Percentiles rank a stretch among this genome's conserved stretches.
These are phyloP conservation scores for Clivina fossor DNA, from an alignment of 2,888 invertebrate genomes.

Conservation along the genomic window DNA sequence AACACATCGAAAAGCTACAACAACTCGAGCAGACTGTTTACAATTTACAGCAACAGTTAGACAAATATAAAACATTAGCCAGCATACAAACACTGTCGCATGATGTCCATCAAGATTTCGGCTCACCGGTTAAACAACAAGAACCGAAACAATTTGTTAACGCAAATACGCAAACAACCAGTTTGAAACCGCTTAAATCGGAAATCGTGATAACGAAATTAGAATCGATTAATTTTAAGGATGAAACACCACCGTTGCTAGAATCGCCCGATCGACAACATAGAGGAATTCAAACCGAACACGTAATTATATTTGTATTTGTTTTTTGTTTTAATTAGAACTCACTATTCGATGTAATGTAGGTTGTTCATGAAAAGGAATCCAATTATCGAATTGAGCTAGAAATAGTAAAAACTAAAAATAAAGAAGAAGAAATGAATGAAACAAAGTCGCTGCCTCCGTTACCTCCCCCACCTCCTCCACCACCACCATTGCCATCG, in stretches of 20 bases:
- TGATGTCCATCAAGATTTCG: conserved; percentile 58
- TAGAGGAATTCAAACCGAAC: no score
- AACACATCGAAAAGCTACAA: conserved; percentile 49
- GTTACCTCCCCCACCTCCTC: conserved; percentile 37
- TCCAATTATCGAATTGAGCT: no score
- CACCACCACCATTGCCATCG: conserved; percentile 36
- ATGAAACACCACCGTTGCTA: no score
- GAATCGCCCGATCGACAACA: no score
- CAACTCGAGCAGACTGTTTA: conserved; percentile 56
- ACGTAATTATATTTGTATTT: no score
- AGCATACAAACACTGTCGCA: conserved; percentile 60
- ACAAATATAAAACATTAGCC: conserved; percentile 60
- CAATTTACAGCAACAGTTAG: conserved; percentile 59
- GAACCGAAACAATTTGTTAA: conserved; percentile 47
- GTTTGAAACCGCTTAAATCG: conserved; percentile 11
- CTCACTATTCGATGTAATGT: no score
- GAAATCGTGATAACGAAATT: conserved; percentile 20
- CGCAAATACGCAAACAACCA: conserved; percentile 46
- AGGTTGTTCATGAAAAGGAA: no score
- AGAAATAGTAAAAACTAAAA: no score
- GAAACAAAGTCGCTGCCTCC: conserved; percentile 38
- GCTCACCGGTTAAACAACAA: conserved; percentile 51
- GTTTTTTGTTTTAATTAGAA: no score
- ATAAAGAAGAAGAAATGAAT: conserved; percentile 34
- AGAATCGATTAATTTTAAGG: conserved; percentile 1